Evolutionary conservation across 2,888 invertebrate genomes (phyloP).

Genomic region (Metalampra italica): DNA sequence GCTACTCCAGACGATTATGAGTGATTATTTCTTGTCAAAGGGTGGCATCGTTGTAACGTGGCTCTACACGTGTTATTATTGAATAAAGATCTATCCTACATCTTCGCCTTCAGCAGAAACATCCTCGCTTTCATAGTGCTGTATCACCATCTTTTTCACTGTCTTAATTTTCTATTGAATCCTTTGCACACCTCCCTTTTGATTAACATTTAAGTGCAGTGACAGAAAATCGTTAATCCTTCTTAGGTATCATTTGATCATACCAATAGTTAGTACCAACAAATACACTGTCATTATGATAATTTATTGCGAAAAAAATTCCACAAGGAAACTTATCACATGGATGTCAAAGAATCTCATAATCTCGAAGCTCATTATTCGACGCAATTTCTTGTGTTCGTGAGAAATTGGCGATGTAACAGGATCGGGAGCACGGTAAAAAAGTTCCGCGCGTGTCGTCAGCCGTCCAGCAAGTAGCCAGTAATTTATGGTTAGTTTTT

Average conservation of each 20-base stretch:
- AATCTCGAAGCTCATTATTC: constrained; percentile 58
- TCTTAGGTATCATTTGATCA: background rate
- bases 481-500: constrained; percentile 80
- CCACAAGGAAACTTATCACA: constrained; percentile 46
- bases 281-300: constrained; percentile 34
- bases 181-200: constrained; percentile 14
- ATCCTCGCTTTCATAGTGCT: constrained; percentile 34
- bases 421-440: constrained; percentile 60
- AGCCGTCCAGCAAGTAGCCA: constrained; percentile 68
- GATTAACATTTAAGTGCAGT: too few relatives aligned
- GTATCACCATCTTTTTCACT: too few relatives aligned
- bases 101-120: constrained; percentile 40
- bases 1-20: constrained; percentile 48
- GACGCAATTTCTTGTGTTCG: constrained; percentile 64
- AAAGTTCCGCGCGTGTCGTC: constrained; percentile 65
- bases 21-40: constrained; percentile 61
- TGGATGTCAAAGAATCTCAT: constrained; percentile 13
- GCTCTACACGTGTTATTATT: constrained; percentile 24
- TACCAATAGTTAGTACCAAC: background rate
- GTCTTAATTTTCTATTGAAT: background rate
- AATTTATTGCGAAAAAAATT: constrained; percentile 17
- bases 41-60: constrained; percentile 36
- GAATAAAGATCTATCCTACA: constrained; percentile 30
- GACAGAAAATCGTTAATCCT: too few relatives aligned
- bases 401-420: constrained; percentile 73